Base-by-base conservation (phyloP, 2,113 vertebrate genomes). In the Thomomys bottae region DNA sequence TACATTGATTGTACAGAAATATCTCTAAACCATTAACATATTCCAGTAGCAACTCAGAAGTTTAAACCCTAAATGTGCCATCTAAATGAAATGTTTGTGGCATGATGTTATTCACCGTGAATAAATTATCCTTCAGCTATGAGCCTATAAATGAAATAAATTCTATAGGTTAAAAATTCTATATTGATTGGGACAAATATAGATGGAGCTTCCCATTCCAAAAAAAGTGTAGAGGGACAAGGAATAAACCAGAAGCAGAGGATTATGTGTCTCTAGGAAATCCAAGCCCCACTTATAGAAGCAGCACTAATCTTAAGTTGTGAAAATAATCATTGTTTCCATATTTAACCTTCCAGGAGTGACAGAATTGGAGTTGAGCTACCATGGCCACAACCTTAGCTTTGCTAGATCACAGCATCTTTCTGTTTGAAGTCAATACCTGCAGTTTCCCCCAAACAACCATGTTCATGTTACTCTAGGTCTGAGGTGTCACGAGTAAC, bases 291-390 rank as follows among this genome's bases (percentile, higher is more conserved):
- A 54, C 20, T 36, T 70, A 54, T 23, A 21, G 10, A 63, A 67
- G 70, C 30, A 42, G 24, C 21, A 61, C 2, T 0, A 9, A n/a
- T 66, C 32, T 34, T 75, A 7, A 64, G 24, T 49, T 68, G 64
- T 82, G 11, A 64, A 40, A n/a, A 75, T 21, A 87, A 63, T 26
- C 12, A 64, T 61, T 73, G 38, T 21, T 23, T 87, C 12, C n/a
- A 24, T 75, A 28, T 34, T 21, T 15, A 49, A 23, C 40, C 5
- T 40, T 66, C 36, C 1, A 28, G 6, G 17, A 23, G 57, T 1
- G n/a, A 3, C 14, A 40, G 15, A 9, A 17, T 1, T 49, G 21
- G 8, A 4, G 7, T 32, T n/a, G 12, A 20, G 11, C 20, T 5
- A 8, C 21, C 18, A 63, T 6, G 12, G 4, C 5, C n/a, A 24